A percentile compares a stretch with the other conserved stretches of the same genome.
phyloP scores from a whole-genome alignment of 2,797 vertebrate species.

The Lateolabrax maculatus region DNA sequence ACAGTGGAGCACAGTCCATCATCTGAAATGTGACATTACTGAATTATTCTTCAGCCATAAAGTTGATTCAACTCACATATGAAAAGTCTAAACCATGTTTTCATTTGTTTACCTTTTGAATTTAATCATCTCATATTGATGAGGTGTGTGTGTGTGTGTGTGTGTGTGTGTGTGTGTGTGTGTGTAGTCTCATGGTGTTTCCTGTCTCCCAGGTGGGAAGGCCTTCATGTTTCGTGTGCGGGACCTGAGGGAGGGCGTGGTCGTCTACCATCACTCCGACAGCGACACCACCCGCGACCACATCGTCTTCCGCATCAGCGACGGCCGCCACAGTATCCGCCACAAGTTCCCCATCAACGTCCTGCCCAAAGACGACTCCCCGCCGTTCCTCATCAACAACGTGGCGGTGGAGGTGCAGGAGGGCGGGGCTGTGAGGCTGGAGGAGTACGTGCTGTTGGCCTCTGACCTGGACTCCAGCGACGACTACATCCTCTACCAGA shows the following conservation, averaged over 20 bases:
- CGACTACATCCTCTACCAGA: slow-evolving; percentile 74
- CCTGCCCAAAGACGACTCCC: slow-evolving; percentile 84
- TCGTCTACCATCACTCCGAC: slow-evolving; percentile 85
- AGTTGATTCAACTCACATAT: too few species aligned
- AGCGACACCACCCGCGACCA: slow-evolving; percentile 83
- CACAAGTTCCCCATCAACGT: slow-evolving; percentile 83
- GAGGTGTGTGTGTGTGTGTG: background rate
- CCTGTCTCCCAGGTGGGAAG: slow-evolving; percentile 82
- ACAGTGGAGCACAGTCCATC: too few species aligned
- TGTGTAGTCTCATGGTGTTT: background rate
- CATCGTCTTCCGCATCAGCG: slow-evolving; percentile 84
- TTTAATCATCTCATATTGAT: too few species aligned
- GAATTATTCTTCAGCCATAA: too few species aligned
- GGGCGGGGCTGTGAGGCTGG: slow-evolving; percentile 60
- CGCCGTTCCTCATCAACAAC: slow-evolving; percentile 83
- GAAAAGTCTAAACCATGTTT: too few species aligned
- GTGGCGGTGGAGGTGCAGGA: slow-evolving; percentile 78
- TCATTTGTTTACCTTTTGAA: too few species aligned
- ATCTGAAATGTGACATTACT: too few species aligned
- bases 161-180: too few species aligned
- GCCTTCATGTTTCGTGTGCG: slow-evolving; percentile 86
- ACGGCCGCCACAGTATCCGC: slow-evolving; percentile 83
- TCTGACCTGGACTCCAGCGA: slow-evolving; percentile 84
- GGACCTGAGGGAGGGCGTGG: slow-evolving; percentile 80
- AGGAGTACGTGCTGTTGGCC: slow-evolving; percentile 76